Evolutionary conservation across 2,797 vertebrate genomes (phyloP), one percentile per base, ranked within the genome.

Genomic region (Luscinia megarhynchos): DNA sequence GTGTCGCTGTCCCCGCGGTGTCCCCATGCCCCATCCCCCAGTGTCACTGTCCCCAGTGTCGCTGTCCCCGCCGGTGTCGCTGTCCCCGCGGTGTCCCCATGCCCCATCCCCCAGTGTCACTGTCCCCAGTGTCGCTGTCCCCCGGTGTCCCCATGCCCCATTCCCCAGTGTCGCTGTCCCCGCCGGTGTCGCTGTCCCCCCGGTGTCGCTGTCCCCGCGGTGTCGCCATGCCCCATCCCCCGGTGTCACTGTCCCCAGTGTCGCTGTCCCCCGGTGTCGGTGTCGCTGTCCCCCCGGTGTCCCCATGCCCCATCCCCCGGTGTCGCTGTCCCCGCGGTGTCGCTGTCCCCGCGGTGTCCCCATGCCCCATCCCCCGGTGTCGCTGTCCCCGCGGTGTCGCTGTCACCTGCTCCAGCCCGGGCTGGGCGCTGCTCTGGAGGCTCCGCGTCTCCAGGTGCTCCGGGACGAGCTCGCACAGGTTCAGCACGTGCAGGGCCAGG

Each of bases 401-500:
- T 38, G 58, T 61, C 64, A 98, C 98, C 97, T 98, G 98, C 55
- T 97, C 95, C 4, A 98, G 94, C 16, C 96, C 97, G 0, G 98
- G 51, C 51, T 29, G 27, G 27, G 27, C 51, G 16, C 51, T 30
- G 27, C 11, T 53, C 51, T 30, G 27, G 15, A 53, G 51, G 51
- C 51, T 53, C 29, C 51, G 16, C 27, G 51, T 53, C 51, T 53
- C 51, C 51, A 53, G 27, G 51, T 53, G 51, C 51, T 53, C 97
- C 0, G 97, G 97, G 5, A 98, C 97, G 7, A 98, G 94, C 36
- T 76, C 94, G 22, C 96, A 97, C 16, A 66, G 62, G 15, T 30
- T 96, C 54, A 98, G 96, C 14, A 98, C 66, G 32, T 98, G 62
- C 45, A 98, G 96, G 2, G 98, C 97, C 57, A 98, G 93, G 53